These are phyloP conservation scores for Gallinago undulata DNA, from an alignment of 2,113 vertebrate genomes.

Conservation along the genomic window DNA sequence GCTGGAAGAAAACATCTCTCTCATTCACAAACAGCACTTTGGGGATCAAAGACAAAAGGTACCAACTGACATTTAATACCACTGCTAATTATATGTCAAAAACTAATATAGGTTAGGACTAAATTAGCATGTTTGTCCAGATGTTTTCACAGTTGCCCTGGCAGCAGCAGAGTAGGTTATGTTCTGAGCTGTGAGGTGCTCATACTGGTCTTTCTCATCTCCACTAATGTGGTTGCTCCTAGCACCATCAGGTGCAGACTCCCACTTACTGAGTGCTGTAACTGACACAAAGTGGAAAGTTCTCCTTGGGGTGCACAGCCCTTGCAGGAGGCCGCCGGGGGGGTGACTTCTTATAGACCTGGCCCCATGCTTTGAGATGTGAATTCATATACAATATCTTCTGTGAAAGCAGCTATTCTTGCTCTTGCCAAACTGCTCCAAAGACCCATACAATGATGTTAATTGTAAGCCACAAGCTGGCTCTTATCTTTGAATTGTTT, in stretches of 20 bases:
- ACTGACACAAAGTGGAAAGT: background rate
- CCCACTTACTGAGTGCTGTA: background rate
- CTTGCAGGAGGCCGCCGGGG: background rate
- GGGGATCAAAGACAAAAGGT: background rate
- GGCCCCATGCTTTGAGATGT: background rate
- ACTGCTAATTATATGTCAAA: background rate
- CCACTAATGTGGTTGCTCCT: background rate
- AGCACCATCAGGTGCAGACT: background rate
- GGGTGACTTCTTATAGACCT: background rate
- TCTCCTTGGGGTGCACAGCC: background rate
- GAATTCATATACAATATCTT: background rate
- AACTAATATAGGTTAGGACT: background rate
- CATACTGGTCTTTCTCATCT: background rate
- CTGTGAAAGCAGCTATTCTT: conserved; percentile 47
- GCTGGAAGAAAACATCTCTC: background rate
- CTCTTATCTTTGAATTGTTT: conserved; percentile 60
- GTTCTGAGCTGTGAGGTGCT: background rate
- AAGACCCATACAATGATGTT: conserved; percentile 39
- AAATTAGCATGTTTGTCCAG: background rate
- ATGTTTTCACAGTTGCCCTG: background rate
- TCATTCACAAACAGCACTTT: background rate
- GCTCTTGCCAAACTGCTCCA: background rate
- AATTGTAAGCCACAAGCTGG: conserved; percentile 48
- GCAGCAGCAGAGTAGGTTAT: background rate
- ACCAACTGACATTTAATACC: background rate